Evolutionary conservation across 2,797 vertebrate genomes (phyloP).

Genomic region (Lycodopsis pacificus): DNA sequence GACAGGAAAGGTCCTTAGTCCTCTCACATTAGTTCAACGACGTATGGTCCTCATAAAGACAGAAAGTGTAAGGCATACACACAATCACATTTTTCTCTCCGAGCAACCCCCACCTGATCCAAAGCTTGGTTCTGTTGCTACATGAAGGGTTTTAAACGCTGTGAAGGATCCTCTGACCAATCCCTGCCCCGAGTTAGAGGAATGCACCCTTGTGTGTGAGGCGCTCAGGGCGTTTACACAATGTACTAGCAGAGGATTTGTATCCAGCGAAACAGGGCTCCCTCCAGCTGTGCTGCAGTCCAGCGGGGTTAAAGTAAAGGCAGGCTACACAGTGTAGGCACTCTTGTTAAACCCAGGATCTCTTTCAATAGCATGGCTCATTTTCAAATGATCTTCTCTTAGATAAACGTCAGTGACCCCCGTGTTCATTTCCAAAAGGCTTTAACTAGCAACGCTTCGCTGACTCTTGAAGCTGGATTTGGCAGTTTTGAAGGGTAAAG

Average conservation of each 20-base stretch:
- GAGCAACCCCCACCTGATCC: slow-evolving; percentile 48
- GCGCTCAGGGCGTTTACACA: slow-evolving; percentile 49
- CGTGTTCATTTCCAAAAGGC: slow-evolving; percentile 47
- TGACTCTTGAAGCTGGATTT: slow-evolving; percentile 50
- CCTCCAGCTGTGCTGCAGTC: slow-evolving; percentile 70
- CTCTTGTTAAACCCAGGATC: slow-evolving; percentile 38
- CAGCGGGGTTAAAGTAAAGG: slow-evolving; percentile 69
- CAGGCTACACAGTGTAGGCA: slow-evolving; percentile 52
- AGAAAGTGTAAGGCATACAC: slow-evolving; percentile 3
- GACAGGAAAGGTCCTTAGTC: not conserved
- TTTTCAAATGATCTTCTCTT: slow-evolving; percentile 57
- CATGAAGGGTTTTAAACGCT: slow-evolving; percentile 44
- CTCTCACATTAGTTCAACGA: not conserved
- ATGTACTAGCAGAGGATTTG: slow-evolving; percentile 65
- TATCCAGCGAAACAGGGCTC: slow-evolving; percentile 56
- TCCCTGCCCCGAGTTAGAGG: slow-evolving; percentile 37
- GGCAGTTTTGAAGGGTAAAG: slow-evolving; percentile 49
- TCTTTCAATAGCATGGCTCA: slow-evolving; percentile 57
- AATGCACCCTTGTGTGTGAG: slow-evolving; percentile 53
- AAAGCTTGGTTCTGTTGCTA: slow-evolving; percentile 29
- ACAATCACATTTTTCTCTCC: slow-evolving; percentile 34
- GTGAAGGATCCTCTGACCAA: slow-evolving; percentile 38
- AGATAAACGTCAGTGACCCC: slow-evolving; percentile 65
- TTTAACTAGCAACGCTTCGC: slow-evolving; percentile 54
- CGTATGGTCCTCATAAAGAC: slow-evolving; percentile 27